These are phyloP conservation scores for Nestor notabilis DNA, from an alignment of 2,113 vertebrate genomes.

Conservation along the genomic window DNA sequence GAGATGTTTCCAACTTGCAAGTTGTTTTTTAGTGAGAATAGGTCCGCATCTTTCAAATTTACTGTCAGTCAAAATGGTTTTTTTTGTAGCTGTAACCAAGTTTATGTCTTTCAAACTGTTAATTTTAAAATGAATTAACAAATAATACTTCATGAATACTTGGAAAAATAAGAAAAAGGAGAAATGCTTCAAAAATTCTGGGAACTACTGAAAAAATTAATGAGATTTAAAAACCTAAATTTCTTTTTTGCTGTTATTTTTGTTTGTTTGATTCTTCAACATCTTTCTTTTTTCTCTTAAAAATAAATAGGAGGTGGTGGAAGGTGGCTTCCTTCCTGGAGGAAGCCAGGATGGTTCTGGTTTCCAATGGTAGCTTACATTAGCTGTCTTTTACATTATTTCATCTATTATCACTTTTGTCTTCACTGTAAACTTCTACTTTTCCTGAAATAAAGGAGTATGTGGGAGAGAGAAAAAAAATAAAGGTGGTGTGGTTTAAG, in stretches of 20 bases:
- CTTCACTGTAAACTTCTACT: background rate
- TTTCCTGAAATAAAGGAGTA: background rate
- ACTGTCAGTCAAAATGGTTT: background rate
- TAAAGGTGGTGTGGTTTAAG: background rate
- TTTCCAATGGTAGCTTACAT: background rate
- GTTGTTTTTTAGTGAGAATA: background rate
- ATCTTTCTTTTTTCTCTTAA: background rate
- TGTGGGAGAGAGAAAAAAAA: background rate
- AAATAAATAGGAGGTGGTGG: background rate
- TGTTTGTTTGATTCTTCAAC: background rate
- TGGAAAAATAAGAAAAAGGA: background rate
- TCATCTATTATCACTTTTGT: background rate
- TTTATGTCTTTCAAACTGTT: background rate
- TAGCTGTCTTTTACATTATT: background rate
- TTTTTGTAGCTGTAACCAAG: background rate
- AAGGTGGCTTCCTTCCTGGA: too few relatives aligned
- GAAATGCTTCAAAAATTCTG: background rate
- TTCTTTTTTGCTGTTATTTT: background rate
- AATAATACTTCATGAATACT: background rate
- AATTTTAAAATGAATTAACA: background rate
- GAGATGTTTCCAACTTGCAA: background rate
- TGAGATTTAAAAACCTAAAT: background rate
- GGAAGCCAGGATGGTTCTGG: rapidly evolving
- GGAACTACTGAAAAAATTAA: background rate
- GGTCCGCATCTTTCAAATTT: background rate